These are phyloP conservation scores for Ailuropoda melanoleuca DNA, from an alignment of 2,113 vertebrate genomes.

Conservation along the genomic window DNA sequence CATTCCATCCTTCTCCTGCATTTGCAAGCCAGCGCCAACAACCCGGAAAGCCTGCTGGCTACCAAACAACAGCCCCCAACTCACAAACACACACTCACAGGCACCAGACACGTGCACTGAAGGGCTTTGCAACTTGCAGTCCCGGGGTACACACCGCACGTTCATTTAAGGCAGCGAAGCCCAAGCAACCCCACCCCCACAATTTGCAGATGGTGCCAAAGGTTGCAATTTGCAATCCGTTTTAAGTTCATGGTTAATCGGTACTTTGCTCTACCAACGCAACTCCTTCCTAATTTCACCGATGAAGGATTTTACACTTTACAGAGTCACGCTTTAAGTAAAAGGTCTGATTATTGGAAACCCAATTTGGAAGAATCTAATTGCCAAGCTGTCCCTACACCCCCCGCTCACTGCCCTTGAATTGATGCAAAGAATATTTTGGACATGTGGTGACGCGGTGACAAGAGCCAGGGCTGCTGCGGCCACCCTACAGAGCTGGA, in stretches of 20 bases:
- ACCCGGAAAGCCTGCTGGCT: conserved; percentile 59
- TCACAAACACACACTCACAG: conserved; percentile 66
- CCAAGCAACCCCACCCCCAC: conserved; percentile 44
- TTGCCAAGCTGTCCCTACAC: conserved; percentile 56
- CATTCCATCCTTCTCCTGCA: conserved; percentile 72
- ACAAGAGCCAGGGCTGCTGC: conserved; percentile 71
- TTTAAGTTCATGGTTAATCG: conserved; percentile 46
- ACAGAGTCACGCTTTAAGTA: conserved; percentile 28
- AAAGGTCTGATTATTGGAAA: conserved; percentile 39
- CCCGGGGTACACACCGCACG: neutral
- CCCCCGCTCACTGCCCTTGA: conserved; percentile 67
- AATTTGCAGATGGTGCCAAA: conserved; percentile 60
- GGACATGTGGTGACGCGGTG: conserved; percentile 79
- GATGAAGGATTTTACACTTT: conserved; percentile 66
- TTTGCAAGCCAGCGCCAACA: conserved; percentile 55
- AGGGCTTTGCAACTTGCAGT: conserved; percentile 75
- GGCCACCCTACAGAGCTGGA: conserved; percentile 68
- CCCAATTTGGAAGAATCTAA: neutral
- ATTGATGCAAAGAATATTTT: conserved; percentile 67
- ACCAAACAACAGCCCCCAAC: conserved; percentile 64
- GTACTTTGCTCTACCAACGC: conserved; percentile 49
- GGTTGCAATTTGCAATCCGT: conserved; percentile 49
- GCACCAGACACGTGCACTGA: conserved; percentile 76
- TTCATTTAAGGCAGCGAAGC: neutral
- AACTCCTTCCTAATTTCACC: conserved; percentile 73